Percentiles rank a stretch among this genome's conserved stretches.
Evolutionary conservation across 2,888 invertebrate species (phyloP).

Genomic region (Herminia tarsipennalis): DNA sequence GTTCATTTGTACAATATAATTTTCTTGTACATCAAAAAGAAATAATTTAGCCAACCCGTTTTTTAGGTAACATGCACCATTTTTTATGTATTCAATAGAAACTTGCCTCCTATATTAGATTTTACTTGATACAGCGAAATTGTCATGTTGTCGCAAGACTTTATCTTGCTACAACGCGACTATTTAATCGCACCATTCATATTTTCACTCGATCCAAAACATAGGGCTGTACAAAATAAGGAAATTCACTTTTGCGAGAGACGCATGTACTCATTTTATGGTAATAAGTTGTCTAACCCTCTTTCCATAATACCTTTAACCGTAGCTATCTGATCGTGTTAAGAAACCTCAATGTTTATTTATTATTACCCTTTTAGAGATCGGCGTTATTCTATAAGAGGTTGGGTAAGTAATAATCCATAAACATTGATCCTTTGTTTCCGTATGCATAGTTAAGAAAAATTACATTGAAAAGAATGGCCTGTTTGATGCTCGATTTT

Average conservation of each 20-base stretch:
- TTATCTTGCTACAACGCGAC: too few relatives aligned
- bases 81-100: too few relatives aligned
- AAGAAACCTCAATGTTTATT: conserved; percentile 27
- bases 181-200: too few relatives aligned
- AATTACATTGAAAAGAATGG: too few relatives aligned
- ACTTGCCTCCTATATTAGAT: too few relatives aligned
- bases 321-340: conserved; percentile 17
- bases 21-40: too few relatives aligned
- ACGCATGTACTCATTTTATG: conserved; percentile 29
- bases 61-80: too few relatives aligned
- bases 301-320: conserved; percentile 13
- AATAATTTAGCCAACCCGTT: too few relatives aligned
- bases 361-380: conserved; percentile 6
- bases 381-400: conserved; percentile 4
- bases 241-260: conserved; percentile 9
- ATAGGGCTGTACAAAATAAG: conserved; percentile 17
- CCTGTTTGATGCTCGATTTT: too few relatives aligned
- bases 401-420: conserved; percentile 3
- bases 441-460: neutral
- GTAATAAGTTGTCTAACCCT: conserved; percentile 37
- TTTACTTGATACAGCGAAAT: too few relatives aligned
- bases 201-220: conserved; percentile 7
- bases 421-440: conserved; percentile 14
- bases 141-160: too few relatives aligned
- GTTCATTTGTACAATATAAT: too few relatives aligned